Conservation (phyloP, 2,888 invertebrate genomes). For the Tachystola acroxantha region DNA sequence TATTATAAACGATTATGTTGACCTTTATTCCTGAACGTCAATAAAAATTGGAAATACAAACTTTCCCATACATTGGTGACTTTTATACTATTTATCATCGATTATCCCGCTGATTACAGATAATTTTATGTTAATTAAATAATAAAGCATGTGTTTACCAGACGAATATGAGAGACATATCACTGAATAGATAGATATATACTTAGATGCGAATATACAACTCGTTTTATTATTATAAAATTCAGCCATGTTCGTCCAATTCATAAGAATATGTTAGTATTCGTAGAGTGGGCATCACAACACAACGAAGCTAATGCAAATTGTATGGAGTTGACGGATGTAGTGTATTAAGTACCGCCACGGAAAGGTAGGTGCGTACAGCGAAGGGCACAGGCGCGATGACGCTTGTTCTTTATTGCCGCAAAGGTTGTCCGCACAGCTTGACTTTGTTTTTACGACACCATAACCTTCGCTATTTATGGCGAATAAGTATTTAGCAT, state of each 20-base stretch:
- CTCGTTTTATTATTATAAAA: neutral
- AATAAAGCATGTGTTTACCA: neutral
- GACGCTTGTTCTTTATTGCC: constrained; percentile 52
- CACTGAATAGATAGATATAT: neutral
- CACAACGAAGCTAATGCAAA: constrained; percentile 1
- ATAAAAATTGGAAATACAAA: constrained; percentile 45
- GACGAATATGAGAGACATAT: neutral
- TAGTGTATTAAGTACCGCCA: too few species aligned
- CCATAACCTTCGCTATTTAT: constrained; percentile 67
- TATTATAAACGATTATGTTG: constrained; percentile 41
- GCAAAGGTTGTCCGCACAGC: constrained; percentile 59
- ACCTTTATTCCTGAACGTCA: constrained; percentile 34
- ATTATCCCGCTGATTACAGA: constrained; percentile 24
- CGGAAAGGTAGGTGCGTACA: neutral
- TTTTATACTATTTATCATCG: constrained; percentile 29
- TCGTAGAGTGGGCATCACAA: too few species aligned
- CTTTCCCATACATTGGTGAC: constrained; percentile 45
- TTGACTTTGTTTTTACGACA: constrained; percentile 72
- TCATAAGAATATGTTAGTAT: constrained; percentile 2
- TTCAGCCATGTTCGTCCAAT: constrained; percentile 1
- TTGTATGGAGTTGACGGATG: neutral
- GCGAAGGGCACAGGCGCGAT: constrained; percentile 31
- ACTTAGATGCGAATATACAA: neutral
- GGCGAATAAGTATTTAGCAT: constrained; percentile 66
- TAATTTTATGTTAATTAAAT: constrained; percentile 22